Conservation (phyloP, 2,888 invertebrate species). For the Hypena proboscidalis region DNA sequence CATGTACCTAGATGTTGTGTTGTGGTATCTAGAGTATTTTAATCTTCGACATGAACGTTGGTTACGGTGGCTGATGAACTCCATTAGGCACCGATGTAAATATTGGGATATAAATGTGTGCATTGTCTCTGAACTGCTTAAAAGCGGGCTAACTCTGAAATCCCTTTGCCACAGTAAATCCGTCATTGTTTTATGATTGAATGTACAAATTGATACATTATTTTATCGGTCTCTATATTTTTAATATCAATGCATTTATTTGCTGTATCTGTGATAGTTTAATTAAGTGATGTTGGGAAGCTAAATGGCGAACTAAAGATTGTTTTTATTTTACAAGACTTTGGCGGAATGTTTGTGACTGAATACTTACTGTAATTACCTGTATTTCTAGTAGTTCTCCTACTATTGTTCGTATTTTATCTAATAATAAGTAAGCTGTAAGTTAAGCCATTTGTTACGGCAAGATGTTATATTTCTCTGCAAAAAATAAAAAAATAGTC, state of each 20-base stretch:
- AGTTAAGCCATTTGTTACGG: slow-evolving; percentile 2
- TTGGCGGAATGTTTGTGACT: slow-evolving; percentile 6
- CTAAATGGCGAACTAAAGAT: too few species aligned
- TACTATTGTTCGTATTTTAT: background rate
- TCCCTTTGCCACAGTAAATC: too few species aligned
- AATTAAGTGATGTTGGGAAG: slow-evolving; percentile 1
- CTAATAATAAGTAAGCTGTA: background rate
- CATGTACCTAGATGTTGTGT: too few species aligned
- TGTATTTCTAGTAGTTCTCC: background rate
- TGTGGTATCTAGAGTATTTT: too few species aligned
- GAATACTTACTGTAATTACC: slow-evolving; percentile 1
- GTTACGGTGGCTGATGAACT: too few species aligned
- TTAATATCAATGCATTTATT: slow-evolving; percentile 6
- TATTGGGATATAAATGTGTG: too few species aligned
- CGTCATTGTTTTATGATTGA: too few species aligned
- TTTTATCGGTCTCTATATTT: background rate
- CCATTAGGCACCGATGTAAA: too few species aligned
- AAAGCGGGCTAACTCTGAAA: too few species aligned
- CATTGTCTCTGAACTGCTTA: too few species aligned
- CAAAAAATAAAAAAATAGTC: slow-evolving; percentile 12
- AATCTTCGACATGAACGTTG: too few species aligned
- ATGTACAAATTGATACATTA: background rate
- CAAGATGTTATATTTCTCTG: slow-evolving; percentile 2
- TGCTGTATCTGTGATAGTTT: slow-evolving; percentile 34
- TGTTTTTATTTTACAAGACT: slow-evolving; percentile 1